These are phyloP conservation scores for Xiphorhynchus elegans DNA, from an alignment of 2,113 vertebrate species.

Conservation along the genomic window DNA sequence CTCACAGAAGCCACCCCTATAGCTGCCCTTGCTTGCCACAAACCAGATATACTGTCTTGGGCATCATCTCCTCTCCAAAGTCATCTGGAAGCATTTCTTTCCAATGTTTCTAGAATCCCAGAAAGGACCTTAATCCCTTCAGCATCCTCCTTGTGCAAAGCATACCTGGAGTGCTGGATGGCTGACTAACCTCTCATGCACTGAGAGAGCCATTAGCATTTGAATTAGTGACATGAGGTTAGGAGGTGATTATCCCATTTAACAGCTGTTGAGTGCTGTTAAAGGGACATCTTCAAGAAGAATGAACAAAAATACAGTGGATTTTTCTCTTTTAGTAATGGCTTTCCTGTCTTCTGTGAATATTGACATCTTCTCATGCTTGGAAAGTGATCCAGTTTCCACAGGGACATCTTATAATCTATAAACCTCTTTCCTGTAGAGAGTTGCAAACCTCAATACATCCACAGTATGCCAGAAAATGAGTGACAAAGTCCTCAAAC, in stretches of 20 bases:
- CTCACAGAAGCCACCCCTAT: neutral
- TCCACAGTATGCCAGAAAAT: neutral
- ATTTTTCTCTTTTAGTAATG: neutral
- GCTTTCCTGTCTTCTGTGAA: neutral
- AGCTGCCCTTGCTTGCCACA: neutral
- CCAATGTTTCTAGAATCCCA: neutral
- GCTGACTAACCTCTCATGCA: conserved; percentile 49
- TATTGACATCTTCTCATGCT: neutral
- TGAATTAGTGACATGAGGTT: conserved; percentile 74
- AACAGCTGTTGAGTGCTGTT: conserved; percentile 72
- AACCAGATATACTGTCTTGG: neutral
- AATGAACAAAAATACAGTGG: neutral
- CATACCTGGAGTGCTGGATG: conserved; percentile 15
- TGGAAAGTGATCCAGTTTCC: neutral
- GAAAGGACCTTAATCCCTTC: neutral
- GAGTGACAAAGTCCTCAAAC: neutral
- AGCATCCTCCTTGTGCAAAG: neutral
- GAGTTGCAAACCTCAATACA: neutral
- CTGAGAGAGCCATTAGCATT: conserved; percentile 68
- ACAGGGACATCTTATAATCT: neutral
- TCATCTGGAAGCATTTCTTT: neutral
- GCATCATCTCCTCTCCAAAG: neutral
- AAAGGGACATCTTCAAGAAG: conserved; percentile 31
- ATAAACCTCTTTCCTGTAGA: neutral
- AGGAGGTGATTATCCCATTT: conserved; percentile 71